A percentile compares a stretch with the other conserved stretches of the same genome.
These are phyloP conservation scores for Drosophila prolongata DNA, from an alignment of 2,888 invertebrate genomes.

Conservation along the genomic window DNA sequence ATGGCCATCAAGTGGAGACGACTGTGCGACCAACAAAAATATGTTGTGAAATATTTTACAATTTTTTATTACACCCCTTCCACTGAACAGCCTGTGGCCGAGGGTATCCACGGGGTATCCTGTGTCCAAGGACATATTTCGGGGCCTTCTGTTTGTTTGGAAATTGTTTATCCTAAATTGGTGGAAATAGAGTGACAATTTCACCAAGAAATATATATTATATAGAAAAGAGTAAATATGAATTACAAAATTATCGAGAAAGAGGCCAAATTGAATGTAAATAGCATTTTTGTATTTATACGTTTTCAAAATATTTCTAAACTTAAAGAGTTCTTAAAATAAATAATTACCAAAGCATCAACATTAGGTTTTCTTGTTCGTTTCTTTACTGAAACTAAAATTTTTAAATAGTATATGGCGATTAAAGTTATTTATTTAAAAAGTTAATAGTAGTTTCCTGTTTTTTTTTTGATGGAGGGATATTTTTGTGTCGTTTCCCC, in stretches of 20 bases:
- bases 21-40: slow-evolving; percentile 61
- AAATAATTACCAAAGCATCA: too few relatives aligned
- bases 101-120: slow-evolving; percentile 2
- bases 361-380: too few relatives aligned
- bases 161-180: not conserved
- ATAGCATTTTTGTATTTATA: too few relatives aligned
- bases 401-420: slow-evolving; percentile 1
- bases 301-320: too few relatives aligned
- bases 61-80: slow-evolving; percentile 61
- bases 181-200: too few relatives aligned
- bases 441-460: slow-evolving; percentile 22
- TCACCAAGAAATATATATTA: too few relatives aligned
- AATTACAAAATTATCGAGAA: too few relatives aligned
- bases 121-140: not conserved
- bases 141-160: not conserved
- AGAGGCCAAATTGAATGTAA: too few relatives aligned
- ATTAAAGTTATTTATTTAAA: slow-evolving; percentile 17
- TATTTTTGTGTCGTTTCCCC: slow-evolving; percentile 21
- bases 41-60: slow-evolving; percentile 76
- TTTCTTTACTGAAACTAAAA: too few relatives aligned
- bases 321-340: too few relatives aligned
- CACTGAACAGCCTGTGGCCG: slow-evolving; percentile 20
- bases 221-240: too few relatives aligned
- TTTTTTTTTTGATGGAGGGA: not conserved
- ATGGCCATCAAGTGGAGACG: slow-evolving; percentile 63